Conservation (phyloP, 2,888 invertebrate genomes). For the Muscina levida region DNA sequence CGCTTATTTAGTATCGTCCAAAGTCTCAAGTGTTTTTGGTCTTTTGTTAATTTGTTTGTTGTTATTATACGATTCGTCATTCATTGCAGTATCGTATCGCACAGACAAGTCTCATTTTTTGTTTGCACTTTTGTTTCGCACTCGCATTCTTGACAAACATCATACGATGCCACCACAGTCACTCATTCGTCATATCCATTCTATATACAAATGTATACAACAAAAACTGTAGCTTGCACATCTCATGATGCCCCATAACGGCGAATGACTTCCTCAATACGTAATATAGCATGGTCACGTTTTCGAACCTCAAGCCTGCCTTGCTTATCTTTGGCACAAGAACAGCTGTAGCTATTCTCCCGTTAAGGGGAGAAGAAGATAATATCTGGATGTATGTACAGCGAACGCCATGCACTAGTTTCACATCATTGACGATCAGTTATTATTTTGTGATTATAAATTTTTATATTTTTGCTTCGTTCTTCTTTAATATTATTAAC, state of each 20-base stretch:
- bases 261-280: slow-evolving; percentile 20
- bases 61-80: neutral
- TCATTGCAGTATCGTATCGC: neutral
- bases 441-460: neutral
- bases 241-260: neutral
- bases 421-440: too few species aligned
- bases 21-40: neutral
- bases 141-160: neutral
- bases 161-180: neutral
- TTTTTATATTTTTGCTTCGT: neutral
- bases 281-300: slow-evolving; percentile 29
- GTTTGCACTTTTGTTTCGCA: neutral
- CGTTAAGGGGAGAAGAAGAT: neutral
- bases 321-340: slow-evolving; percentile 6
- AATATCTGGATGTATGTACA: slow-evolving; percentile 5
- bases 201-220: neutral
- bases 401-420: neutral
- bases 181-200: neutral
- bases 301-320: neutral
- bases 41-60: neutral
- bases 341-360: neutral
- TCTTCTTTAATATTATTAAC: neutral
- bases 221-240: too few species aligned
- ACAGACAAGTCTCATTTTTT: neutral
- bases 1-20: too few species aligned